A percentile compares a stretch with the other conserved stretches of the same genome.
phyloP scores from a whole-genome alignment of 2,888 invertebrate genomes.

The Acleris cristana region DNA sequence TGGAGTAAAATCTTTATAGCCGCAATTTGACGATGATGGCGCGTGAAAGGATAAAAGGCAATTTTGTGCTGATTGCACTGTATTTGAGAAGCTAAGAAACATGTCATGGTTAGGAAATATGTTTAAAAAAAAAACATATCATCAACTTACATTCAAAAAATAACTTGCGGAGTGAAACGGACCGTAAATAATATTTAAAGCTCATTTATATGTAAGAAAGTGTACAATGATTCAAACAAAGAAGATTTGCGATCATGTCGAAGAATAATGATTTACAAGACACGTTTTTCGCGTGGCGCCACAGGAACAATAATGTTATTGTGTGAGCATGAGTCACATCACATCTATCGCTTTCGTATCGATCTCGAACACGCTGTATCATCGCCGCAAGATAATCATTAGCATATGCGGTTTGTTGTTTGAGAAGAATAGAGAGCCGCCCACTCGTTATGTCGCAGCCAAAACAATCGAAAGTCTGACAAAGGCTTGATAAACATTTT shows the following conservation, averaged over 20 bases:
- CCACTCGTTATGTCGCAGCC: conserved; percentile 42
- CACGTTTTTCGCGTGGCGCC: conserved; percentile 47
- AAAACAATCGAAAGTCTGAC: conserved; percentile 38
- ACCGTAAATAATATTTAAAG: conserved; percentile 26
- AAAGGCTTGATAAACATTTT: conserved; percentile 27
- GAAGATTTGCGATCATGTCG: conserved; percentile 45
- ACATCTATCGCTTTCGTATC: conserved; percentile 62
- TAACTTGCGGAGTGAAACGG: conserved; percentile 1
- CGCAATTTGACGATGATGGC: conserved; percentile 36
- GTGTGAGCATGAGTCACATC: conserved; percentile 51
- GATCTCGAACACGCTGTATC: conserved; percentile 55
- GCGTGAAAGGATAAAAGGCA: conserved; percentile 26
- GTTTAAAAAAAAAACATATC: no score
- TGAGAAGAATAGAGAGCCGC: conserved; percentile 45
- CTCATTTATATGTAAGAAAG: conserved; percentile 58
- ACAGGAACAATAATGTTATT: conserved; percentile 45
- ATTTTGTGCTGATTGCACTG: background rate
- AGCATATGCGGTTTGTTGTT: conserved; percentile 53
- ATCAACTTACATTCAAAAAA: background rate
- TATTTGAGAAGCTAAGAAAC: background rate
- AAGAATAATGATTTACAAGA: conserved; percentile 39
- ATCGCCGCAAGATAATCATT: conserved; percentile 52
- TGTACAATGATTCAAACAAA: conserved; percentile 58
- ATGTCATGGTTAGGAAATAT: no score
- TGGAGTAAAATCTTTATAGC: conserved; percentile 28